A percentile compares a stretch with the other conserved stretches of the same genome.
Conservation (phyloP, 2,113 vertebrate species). For the Muntiacus muntjak region DNA sequence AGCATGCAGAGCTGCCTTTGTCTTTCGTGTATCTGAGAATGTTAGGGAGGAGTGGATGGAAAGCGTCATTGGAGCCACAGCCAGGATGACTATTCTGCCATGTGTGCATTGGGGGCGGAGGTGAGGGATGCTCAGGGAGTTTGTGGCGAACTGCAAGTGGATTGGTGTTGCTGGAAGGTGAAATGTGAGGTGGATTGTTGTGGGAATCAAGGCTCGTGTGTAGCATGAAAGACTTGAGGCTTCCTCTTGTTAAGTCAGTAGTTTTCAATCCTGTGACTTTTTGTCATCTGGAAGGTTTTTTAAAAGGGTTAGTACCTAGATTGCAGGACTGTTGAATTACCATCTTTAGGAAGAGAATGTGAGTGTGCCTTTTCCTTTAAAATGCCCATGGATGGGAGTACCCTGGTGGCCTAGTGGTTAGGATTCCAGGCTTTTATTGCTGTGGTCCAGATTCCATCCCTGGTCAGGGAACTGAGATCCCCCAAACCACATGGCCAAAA, state of each 20-base stretch:
- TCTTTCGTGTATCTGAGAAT: background rate
- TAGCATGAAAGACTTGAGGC: background rate
- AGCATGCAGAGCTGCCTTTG: background rate
- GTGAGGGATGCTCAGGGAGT: background rate
- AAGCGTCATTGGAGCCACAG: background rate
- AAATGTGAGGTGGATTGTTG: background rate
- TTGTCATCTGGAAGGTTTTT: background rate
- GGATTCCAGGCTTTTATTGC: background rate
- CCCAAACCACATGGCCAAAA: background rate
- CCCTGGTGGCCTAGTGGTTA: background rate
- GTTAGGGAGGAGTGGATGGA: background rate
- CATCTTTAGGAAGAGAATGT: background rate
- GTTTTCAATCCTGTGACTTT: background rate
- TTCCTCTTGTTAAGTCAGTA: background rate
- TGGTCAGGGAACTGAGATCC: background rate
- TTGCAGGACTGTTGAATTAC: background rate
- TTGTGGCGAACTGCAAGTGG: background rate
- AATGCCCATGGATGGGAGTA: background rate
- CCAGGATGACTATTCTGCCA: fast-evolving
- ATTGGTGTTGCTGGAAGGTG: background rate
- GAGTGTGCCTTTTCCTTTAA: background rate
- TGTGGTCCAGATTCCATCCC: background rate
- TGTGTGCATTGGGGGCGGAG: fast-evolving
- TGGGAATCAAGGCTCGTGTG: background rate
- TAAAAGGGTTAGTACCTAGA: background rate